Conservation (phyloP, 2,113 vertebrate species). For the Gallinago jamesoni region DNA sequence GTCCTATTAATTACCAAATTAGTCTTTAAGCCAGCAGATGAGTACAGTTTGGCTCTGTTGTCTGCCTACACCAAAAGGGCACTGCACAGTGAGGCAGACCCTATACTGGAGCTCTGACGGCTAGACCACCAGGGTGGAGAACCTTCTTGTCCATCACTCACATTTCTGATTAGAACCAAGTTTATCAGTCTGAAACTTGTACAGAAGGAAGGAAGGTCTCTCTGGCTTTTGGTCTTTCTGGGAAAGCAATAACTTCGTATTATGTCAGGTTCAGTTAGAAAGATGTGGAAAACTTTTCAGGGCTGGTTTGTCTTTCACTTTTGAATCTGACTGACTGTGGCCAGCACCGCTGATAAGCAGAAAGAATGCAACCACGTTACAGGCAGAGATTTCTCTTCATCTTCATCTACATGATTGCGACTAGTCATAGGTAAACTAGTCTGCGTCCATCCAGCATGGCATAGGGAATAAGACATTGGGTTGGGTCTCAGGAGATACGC, state of each 20-base stretch:
- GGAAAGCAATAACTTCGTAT: background rate
- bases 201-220: background rate
- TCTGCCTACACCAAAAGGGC: background rate
- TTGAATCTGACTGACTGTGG: background rate
- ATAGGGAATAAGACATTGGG: background rate
- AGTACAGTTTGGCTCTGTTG: background rate
- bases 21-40: background rate
- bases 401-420: background rate
- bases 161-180: background rate
- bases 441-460: background rate
- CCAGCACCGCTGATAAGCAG: background rate
- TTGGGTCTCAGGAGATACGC: background rate
- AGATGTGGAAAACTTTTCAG: accelerated
- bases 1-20: background rate
- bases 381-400: background rate
- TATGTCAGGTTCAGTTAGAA: background rate
- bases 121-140: background rate
- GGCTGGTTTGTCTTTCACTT: background rate
- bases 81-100: background rate
- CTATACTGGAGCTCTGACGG: background rate
- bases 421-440: background rate
- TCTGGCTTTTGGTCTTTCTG: background rate
- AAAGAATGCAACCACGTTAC: background rate
- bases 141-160: background rate
- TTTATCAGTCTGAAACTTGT: background rate